Evolutionary conservation across 2,888 invertebrate genomes (phyloP), one percentile per base, ranked within the genome.

Genomic region (Selenia dentaria): DNA sequence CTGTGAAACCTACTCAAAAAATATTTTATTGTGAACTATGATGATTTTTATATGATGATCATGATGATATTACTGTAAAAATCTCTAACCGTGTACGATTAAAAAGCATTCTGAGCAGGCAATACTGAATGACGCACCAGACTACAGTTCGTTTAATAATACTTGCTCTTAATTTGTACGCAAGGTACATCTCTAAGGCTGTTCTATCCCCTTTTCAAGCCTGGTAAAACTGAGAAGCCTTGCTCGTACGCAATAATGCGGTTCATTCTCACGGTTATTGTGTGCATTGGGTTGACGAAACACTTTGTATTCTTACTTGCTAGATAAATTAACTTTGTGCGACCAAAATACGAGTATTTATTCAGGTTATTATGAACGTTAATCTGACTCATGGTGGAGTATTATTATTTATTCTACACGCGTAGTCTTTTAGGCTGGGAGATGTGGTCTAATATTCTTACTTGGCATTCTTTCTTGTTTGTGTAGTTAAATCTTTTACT

Each of bases 251-350:
- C 57, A 67, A 67, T 64, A 70, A 64, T 59, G 62, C 57, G 64
- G 67, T 67, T 64, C 64, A 62, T 77, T 73, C 70, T 64, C 71
- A 74, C 67, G 64, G 59, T 59, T 57, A 60, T 54, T 59, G 57
- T 57, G 51, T 37, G 53, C 43, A 49, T 51, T 49, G 41, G 47
- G 54, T 63, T 76, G 62, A 69, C 68, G 70, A 71, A 72, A 74
- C 55, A 68, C 65, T 76, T 74, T 72, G 76, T 73, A 38, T 62
- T 57, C 37, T 43, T 44, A 41, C 51, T 34, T 47, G 33, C 53
- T 56, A 50, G 53, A 59, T 58, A 60, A 62, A 61, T 60, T 50
- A 55, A 57, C 52, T 57, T 54, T 58, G 52, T 54, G 51, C 54
- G 59, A 45, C 54, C 55, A 43, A 49, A 41, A 50, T 45, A 37